Evolutionary conservation across 2,888 invertebrate genomes (phyloP).

Genomic region (Hyppa rectilinea): DNA sequence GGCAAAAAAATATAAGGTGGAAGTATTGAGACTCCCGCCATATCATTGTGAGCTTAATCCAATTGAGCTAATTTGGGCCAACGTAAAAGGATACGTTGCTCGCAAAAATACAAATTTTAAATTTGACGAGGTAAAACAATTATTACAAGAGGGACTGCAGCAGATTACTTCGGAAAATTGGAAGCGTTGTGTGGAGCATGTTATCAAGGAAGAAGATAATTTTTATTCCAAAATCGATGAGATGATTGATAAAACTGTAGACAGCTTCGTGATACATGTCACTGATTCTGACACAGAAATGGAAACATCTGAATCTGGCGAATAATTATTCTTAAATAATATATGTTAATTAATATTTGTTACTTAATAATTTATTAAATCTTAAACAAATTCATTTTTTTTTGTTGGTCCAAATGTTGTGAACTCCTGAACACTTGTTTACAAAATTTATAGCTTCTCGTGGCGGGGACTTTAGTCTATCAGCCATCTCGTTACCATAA

Average conservation of each 20-base stretch:
- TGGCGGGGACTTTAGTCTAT: too few species aligned
- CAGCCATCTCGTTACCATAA: too few species aligned
- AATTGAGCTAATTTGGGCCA: constrained; percentile 37
- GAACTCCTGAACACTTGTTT: too few species aligned
- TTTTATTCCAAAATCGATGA: constrained; percentile 31
- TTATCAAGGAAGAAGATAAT: constrained; percentile 32
- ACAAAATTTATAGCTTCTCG: too few species aligned
- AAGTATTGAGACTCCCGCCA: constrained; percentile 10
- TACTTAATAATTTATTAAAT: too few species aligned
- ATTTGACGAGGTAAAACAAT: constrained; percentile 25
- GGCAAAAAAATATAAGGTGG: constrained; percentile 15
- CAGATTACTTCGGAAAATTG: constrained; percentile 29
- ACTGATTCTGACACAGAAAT: constrained; percentile 21
- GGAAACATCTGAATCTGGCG: too few species aligned
- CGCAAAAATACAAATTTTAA: constrained; percentile 43
- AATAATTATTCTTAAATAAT: too few species aligned
- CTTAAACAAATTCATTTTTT: too few species aligned
- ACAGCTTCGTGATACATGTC: constrained; percentile 18
- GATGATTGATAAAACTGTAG: constrained; percentile 34
- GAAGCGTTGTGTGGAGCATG: constrained; percentile 32
- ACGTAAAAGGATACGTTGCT: constrained; percentile 32
- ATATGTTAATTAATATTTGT: too few species aligned
- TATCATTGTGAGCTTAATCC: constrained; percentile 33
- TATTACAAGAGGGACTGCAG: constrained; percentile 26
- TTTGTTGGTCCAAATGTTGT: too few species aligned